Evolutionary conservation across 92 coral and sea anemone genomes (phyloP).

Genomic region (Heliopora coerulea): DNA sequence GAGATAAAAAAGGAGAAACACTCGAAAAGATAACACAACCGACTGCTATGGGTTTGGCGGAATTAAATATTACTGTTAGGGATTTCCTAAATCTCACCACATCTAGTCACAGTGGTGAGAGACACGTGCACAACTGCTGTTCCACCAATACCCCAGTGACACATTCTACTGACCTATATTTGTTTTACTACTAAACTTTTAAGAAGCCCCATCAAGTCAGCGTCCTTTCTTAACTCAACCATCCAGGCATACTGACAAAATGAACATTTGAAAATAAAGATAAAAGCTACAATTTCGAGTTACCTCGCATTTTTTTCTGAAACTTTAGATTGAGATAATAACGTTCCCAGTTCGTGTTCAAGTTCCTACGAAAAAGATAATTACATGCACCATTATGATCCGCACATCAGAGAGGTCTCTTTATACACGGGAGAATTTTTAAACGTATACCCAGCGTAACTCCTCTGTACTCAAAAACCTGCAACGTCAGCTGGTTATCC

Average conservation of each 20-base stretch:
- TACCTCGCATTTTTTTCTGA: conserved; percentile 68
- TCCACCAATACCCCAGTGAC: background rate
- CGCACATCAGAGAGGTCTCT: no score
- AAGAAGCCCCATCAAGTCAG: no score
- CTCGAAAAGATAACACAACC: no score
- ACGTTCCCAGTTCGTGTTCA: conserved; percentile 69
- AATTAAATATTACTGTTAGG: no score
- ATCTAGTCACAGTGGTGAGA: no score
- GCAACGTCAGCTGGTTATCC: no score
- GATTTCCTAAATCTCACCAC: no score
- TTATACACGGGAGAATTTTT: background rate
- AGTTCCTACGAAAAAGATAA: conserved; percentile 55
- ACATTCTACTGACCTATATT: background rate
- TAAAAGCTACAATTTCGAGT: background rate
- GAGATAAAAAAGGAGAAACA: no score
- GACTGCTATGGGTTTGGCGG: no score
- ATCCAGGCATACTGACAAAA: no score
- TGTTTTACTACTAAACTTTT: background rate
- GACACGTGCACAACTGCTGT: no score
- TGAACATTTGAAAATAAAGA: background rate
- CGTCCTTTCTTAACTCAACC: no score
- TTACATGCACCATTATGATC: background rate
- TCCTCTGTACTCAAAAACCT: background rate
- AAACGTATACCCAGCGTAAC: background rate
- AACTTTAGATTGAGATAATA: conserved; percentile 55